phyloP scores from a whole-genome alignment of 2,113 vertebrate genomes.

The Glaucidium brasilianum region DNA sequence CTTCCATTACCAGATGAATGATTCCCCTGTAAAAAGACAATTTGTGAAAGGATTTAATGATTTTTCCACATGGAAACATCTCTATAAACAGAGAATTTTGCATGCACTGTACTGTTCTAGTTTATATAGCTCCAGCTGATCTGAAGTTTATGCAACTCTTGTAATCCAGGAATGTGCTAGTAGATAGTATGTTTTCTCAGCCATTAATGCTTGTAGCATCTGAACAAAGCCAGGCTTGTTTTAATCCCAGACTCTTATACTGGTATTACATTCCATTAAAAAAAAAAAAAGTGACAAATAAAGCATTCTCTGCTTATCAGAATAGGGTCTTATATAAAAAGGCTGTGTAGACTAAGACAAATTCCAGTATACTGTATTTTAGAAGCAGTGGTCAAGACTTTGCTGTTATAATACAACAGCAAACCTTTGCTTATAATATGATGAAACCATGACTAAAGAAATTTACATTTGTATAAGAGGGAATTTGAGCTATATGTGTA shows the following conservation, averaged over 20 bases:
- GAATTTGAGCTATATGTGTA: not conserved
- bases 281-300: not conserved
- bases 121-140: not conserved
- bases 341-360: not conserved
- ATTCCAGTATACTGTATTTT: not conserved
- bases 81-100: not conserved
- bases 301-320: not conserved
- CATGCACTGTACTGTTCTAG: not conserved
- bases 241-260: not conserved
- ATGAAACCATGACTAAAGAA: not conserved
- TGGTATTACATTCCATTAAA: not conserved
- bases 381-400: not conserved
- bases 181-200: not conserved
- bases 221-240: not conserved
- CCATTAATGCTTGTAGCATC: not conserved
- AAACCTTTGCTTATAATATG: not conserved
- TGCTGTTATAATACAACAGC: not conserved
- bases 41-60: not conserved
- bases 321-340: not conserved
- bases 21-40: not conserved
- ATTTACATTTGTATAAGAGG: not conserved
- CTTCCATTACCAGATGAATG: not conserved
- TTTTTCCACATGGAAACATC: not conserved
- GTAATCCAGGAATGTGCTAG: not conserved
- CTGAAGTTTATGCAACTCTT: not conserved